These are phyloP conservation scores for Drosophila engyochracea DNA, from an alignment of 2,888 invertebrate genomes.

Conservation along the genomic window DNA sequence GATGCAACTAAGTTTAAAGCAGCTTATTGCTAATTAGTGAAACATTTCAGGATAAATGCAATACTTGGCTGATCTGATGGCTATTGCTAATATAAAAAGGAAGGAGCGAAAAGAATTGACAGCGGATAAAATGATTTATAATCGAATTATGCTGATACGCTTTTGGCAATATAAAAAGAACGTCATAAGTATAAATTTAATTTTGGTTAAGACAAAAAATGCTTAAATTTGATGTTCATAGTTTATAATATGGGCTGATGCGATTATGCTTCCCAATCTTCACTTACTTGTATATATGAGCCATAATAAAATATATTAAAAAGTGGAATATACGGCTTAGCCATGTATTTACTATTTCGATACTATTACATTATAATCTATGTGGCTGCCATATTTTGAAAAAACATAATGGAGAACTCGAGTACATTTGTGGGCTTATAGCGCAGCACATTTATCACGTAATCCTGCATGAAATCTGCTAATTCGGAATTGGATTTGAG, in stretches of 20 bases:
- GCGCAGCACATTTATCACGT: constrained; percentile 74
- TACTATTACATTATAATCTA: neutral
- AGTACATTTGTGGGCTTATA: constrained; percentile 79
- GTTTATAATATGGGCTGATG: neutral
- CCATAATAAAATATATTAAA: neutral
- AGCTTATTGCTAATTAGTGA: constrained; percentile 20
- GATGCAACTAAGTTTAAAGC: constrained; percentile 16
- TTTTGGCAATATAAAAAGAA: neutral
- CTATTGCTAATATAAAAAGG: neutral
- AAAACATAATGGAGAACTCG: constrained; percentile 79
- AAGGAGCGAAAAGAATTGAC: neutral
- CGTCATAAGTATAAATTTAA: neutral
- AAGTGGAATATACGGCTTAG: neutral
- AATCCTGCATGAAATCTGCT: constrained; percentile 80
- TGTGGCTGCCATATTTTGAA: constrained; percentile 67
- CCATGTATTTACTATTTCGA: neutral
- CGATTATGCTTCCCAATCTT: neutral
- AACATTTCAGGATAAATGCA: neutral
- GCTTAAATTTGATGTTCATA: neutral
- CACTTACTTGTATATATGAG: neutral
- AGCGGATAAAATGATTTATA: neutral
- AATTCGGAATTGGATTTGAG: constrained; percentile 72
- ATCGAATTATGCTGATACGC: neutral
- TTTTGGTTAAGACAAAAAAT: neutral
- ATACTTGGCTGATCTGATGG: neutral